A percentile compares a stretch with the other conserved stretches of the same genome.
These are phyloP conservation scores for Drosophila varians DNA, from an alignment of 1,140 invertebrate genomes.

Conservation along the genomic window DNA sequence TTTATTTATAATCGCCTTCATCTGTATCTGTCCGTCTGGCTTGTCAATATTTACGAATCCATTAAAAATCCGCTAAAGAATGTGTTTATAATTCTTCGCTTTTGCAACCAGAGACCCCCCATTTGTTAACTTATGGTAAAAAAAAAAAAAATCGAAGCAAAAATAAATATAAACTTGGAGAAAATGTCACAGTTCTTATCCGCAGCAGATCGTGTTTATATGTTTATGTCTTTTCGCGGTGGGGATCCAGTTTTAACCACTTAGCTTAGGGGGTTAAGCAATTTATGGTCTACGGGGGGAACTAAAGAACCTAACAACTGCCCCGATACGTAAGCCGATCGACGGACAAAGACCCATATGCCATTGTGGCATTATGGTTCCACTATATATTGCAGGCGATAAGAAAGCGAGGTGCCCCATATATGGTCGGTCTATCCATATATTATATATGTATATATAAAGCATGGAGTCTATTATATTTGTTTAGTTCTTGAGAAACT, in stretches of 20 bases:
- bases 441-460: no score
- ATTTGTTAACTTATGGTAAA: neutral
- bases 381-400: neutral
- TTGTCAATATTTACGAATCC: neutral
- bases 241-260: conserved; percentile 2
- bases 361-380: neutral
- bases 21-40: neutral
- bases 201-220: neutral
- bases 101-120: neutral
- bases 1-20: neutral
- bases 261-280: neutral
- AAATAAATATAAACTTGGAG: neutral
- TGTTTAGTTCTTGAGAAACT: no score
- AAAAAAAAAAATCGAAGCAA: neutral
- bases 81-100: neutral
- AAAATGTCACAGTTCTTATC: neutral
- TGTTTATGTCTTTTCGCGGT: neutral
- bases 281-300: conserved; percentile 1
- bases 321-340: neutral
- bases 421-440: neutral
- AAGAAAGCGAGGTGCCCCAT: neutral
- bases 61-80: neutral
- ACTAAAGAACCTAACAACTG: neutral
- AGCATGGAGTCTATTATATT: no score
- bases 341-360: neutral